A percentile compares a stretch with the other conserved stretches of the same genome.
Evolutionary conservation across 2,797 vertebrate genomes (phyloP).

Genomic region (Alosa sapidissima): DNA sequence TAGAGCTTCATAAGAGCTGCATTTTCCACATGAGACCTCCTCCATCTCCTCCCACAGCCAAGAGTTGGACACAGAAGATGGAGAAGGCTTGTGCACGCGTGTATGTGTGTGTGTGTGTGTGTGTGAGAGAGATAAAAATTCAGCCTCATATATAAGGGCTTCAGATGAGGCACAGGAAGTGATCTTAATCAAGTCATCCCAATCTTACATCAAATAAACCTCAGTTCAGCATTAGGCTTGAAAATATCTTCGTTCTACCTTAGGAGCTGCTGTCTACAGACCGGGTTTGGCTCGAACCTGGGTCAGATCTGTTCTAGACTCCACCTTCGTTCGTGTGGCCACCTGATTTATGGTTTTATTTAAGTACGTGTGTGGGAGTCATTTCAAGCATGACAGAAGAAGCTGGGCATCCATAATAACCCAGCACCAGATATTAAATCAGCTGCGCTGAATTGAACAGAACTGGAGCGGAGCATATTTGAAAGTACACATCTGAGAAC

Average conservation of each 20-base stretch:
- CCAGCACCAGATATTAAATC: too few species aligned
- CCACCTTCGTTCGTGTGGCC: too few species aligned
- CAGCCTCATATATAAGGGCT: not conserved
- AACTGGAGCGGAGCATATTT: not conserved
- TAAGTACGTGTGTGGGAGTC: not conserved
- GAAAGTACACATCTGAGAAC: not conserved
- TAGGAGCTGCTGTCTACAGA: too few species aligned
- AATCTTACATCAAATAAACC: too few species aligned
- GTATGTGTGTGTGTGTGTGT: not conserved
- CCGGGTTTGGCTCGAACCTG: too few species aligned
- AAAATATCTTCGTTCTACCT: too few species aligned
- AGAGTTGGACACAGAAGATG: not conserved
- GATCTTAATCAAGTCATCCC: too few species aligned
- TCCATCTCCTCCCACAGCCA: not conserved
- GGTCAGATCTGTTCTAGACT: too few species aligned
- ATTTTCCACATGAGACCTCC: slow-evolving; percentile 34
- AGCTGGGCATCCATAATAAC: not conserved
- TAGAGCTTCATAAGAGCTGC: slow-evolving; percentile 47
- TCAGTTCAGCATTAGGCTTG: too few species aligned
- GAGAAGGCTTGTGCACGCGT: not conserved
- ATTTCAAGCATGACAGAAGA: not conserved
- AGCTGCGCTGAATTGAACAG: not conserved
- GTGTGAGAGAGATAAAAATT: not conserved
- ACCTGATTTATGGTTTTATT: too few species aligned
- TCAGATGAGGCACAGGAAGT: not conserved